Conservation (phyloP, 2,113 vertebrate genomes). For the Copsychus sechellarum region DNA sequence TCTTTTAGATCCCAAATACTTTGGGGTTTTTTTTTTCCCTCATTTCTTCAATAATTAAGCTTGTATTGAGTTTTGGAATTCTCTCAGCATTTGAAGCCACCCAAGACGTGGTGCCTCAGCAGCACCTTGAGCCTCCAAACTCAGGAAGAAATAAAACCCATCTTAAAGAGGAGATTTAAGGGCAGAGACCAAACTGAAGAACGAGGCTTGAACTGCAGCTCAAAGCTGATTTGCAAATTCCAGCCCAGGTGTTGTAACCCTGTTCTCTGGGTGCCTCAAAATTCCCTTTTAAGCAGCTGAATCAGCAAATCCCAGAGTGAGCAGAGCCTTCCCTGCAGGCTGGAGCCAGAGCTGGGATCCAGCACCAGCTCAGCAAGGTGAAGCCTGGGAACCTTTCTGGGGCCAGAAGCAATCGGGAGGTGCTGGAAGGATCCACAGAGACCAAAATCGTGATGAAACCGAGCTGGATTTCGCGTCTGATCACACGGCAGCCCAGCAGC, state of each 20-base stretch:
- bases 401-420: background rate
- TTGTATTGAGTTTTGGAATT: background rate
- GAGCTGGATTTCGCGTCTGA: fast-evolving
- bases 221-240: background rate
- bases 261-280: background rate
- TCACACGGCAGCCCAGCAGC: fast-evolving
- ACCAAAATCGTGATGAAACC: background rate
- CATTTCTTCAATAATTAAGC: background rate
- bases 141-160: fast-evolving
- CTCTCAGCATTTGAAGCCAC: fast-evolving
- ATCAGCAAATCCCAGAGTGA: background rate
- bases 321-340: background rate
- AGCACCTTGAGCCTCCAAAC: background rate
- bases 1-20: background rate
- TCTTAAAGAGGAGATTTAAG: background rate
- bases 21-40: fast-evolving
- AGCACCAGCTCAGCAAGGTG: background rate
- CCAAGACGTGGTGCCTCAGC: background rate
- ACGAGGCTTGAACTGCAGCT: background rate
- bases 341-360: background rate
- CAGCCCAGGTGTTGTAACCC: background rate
- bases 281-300: background rate
- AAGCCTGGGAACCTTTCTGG: background rate
- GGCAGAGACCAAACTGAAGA: background rate
- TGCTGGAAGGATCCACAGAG: background rate